These are phyloP conservation scores for Cryptophagus acutangulus DNA, from an alignment of 2,888 invertebrate genomes.

Conservation along the genomic window DNA sequence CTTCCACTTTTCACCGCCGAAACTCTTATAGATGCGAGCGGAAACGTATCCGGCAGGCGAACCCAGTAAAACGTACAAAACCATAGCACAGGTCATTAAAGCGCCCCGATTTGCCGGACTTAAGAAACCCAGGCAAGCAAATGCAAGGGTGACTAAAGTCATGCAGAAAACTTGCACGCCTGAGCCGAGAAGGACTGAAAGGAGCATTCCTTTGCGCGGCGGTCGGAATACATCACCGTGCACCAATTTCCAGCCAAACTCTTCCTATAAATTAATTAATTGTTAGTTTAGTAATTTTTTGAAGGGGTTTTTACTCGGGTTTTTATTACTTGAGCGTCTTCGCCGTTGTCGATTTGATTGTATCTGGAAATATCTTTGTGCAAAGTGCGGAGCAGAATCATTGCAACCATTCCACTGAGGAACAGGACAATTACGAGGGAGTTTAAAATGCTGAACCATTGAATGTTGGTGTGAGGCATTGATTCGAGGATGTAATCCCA, in stretches of 20 bases:
- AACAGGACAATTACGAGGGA: conserved; percentile 95
- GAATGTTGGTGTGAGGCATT: conserved; percentile 97
- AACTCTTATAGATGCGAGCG: conserved; percentile 96
- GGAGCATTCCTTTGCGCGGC: conserved; percentile 91
- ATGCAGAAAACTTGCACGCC: conserved; percentile 96
- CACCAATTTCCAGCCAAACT: conserved; percentile 96
- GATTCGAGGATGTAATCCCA: conserved; percentile 99
- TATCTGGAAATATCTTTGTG: conserved; percentile 99
- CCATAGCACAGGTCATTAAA: conserved; percentile 96
- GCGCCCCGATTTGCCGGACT: conserved; percentile 98
- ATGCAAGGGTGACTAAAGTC: conserved; percentile 91
- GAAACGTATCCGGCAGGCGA: conserved; percentile 96
- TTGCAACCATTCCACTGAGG: conserved; percentile 98
- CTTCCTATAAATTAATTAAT: conserved; percentile 58
- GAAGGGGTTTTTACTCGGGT: too few species aligned
- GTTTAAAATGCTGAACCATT: conserved; percentile 98
- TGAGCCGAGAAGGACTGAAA: conserved; percentile 93
- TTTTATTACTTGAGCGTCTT: conserved; percentile 84
- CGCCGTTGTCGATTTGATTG: conserved; percentile 89
- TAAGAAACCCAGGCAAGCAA: conserved; percentile 98
- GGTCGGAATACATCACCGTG: conserved; percentile 98
- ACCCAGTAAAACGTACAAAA: conserved; percentile 93
- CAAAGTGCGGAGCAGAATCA: conserved; percentile 94
- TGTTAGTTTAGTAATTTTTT: conserved; percentile 5
- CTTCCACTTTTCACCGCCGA: conserved; percentile 98